Percentiles rank a stretch among this genome's conserved stretches.
Conservation (phyloP, 2,888 invertebrate genomes). For the Lasioglossum calceatum region DNA sequence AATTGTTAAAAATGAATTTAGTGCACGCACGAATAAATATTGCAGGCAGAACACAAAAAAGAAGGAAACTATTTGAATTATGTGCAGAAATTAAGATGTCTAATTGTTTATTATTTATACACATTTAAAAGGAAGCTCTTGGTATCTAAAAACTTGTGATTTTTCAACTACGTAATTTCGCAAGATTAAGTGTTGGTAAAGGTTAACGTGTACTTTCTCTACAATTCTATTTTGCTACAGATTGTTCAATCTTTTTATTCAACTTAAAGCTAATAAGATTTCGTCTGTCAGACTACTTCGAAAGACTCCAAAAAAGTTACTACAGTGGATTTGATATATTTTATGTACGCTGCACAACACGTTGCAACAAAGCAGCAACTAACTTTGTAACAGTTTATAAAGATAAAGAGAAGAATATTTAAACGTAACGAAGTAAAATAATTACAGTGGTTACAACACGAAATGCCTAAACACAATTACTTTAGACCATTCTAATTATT, state of each 20-base stretch:
- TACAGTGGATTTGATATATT: not conserved
- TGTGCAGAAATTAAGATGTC: not conserved
- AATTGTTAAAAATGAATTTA: no score
- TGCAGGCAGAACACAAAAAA: no score
- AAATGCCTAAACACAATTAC: not conserved
- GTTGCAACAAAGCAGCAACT: not conserved
- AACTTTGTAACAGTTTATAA: not conserved
- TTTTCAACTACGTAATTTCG: no score
- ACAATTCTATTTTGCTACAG: not conserved
- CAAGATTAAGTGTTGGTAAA: no score
- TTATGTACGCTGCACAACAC: not conserved
- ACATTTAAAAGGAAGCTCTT: no score
- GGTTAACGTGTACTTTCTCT: no score
- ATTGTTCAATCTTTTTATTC: not conserved
- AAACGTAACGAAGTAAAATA: not conserved
- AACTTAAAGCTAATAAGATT: not conserved
- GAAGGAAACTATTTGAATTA: no score
- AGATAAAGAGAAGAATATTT: not conserved
- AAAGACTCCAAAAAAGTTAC: not conserved
- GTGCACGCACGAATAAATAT: no score
- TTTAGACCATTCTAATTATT: not conserved
- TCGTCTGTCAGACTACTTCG: not conserved
- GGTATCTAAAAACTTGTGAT: no score
- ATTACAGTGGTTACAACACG: not conserved
- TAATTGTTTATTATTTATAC: no score